Percentiles rank a stretch among this genome's conserved stretches.
phyloP scores from a whole-genome alignment of 2,888 invertebrate species.

The Rhopalosiphum nymphaeae region DNA sequence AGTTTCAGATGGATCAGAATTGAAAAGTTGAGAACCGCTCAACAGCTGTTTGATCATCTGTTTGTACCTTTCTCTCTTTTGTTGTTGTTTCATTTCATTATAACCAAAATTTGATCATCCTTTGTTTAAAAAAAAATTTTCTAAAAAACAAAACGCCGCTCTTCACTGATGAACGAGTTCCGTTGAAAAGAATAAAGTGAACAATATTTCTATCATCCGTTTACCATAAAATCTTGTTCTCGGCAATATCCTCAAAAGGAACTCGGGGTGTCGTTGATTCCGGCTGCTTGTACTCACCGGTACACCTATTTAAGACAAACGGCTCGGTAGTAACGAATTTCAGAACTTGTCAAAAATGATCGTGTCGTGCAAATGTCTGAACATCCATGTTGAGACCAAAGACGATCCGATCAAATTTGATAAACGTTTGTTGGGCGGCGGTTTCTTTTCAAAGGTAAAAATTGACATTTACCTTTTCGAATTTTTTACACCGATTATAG shows the following conservation, averaged over 20 bases:
- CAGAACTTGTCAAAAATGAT: conserved; percentile 54
- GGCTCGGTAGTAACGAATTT: not conserved
- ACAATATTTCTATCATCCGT: not conserved
- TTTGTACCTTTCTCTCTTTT: conserved; percentile 55
- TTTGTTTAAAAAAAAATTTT: conserved; percentile 46
- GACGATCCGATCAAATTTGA: conserved; percentile 69
- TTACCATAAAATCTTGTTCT: not conserved
- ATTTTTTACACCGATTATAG: not conserved
- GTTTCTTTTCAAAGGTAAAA: conserved; percentile 56
- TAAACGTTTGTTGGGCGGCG: conserved; percentile 6
- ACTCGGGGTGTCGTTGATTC: conserved; percentile 5
- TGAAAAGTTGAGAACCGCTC: not conserved
- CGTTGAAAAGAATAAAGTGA: not conserved
- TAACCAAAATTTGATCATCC: conserved; percentile 59
- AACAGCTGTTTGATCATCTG: conserved; percentile 48
- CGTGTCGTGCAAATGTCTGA: conserved; percentile 82
- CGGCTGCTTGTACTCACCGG: conserved; percentile 47
- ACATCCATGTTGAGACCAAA: conserved; percentile 78
- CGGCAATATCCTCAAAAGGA: not conserved
- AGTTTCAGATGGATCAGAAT: not conserved
- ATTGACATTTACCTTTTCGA: not conserved
- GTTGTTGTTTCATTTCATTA: conserved; percentile 57
- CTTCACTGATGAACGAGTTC: not conserved
- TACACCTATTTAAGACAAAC: conserved; percentile 43
- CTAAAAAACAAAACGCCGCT: not conserved